Evolutionary conservation across 2,888 invertebrate species (phyloP).

Genomic region (Tridacna crocea): DNA sequence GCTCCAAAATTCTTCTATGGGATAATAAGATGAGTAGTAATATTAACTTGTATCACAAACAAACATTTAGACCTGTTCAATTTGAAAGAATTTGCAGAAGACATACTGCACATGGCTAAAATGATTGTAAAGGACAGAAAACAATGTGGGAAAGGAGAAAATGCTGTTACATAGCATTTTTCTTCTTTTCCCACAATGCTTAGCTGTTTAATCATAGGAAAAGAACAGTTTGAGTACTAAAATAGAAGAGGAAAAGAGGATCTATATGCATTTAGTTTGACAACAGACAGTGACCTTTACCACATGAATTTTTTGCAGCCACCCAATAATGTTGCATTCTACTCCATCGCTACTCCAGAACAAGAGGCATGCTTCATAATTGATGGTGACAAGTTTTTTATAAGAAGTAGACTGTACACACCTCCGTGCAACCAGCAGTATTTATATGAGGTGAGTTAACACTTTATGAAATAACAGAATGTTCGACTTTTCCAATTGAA

Average conservation of each 20-base stretch:
- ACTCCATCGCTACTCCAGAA: constrained; percentile 58
- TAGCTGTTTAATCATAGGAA: too few species aligned
- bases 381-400: constrained; percentile 64
- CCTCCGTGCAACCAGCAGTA: constrained; percentile 56
- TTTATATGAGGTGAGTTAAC: constrained; percentile 38
- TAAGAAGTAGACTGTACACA: constrained; percentile 64
- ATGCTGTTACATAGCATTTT: not conserved
- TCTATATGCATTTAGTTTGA: too few species aligned
- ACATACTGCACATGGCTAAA: not conserved
- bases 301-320: constrained; percentile 63
- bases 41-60: too few species aligned
- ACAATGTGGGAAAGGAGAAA: not conserved
- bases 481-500: too few species aligned
- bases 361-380: constrained; percentile 66
- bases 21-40: too few species aligned
- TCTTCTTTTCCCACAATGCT: not conserved
- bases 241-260: too few species aligned
- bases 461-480: too few species aligned
- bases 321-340: constrained; percentile 76
- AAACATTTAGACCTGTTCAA: too few species aligned
- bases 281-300: too few species aligned
- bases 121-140: not conserved
- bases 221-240: too few species aligned
- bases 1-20: too few species aligned
- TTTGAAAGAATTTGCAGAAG: not conserved